These are phyloP conservation scores for Iselma pallidipennis DNA, from an alignment of 2,888 invertebrate genomes.

Conservation along the genomic window DNA sequence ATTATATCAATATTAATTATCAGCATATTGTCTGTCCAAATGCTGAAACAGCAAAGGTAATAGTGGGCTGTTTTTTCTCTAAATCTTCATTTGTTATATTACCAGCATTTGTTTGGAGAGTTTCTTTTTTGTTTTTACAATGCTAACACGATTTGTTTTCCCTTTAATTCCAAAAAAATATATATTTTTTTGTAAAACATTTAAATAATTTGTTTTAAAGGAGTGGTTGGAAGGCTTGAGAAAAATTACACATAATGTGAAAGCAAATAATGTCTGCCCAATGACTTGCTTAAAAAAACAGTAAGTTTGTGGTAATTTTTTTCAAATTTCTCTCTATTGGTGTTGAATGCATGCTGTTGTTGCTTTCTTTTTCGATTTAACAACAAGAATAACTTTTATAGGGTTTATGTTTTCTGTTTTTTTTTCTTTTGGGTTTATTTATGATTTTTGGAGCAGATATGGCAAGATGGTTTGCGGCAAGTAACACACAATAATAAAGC, in stretches of 20 bases:
- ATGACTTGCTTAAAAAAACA: conserved; percentile 99
- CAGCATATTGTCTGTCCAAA: conserved; percentile 96
- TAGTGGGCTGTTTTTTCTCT: conserved; percentile 13
- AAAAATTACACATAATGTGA: conserved; percentile 96
- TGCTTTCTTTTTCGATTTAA: no score
- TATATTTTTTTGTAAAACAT: not conserved
- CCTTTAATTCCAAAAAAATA: no score
- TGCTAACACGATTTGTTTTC: not conserved
- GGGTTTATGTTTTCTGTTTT: conserved; percentile 20
- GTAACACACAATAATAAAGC: conserved; percentile 97
- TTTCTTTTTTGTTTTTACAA: conserved; percentile 9
- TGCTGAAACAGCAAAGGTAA: conserved; percentile 91
- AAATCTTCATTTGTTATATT: not conserved
- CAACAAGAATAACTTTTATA: conserved; percentile 13
- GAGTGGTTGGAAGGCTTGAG: conserved; percentile 95
- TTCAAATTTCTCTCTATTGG: conserved; percentile 7
- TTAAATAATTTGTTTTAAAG: conserved; percentile 60
- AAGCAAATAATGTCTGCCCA: conserved; percentile 98
- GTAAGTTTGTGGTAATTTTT: conserved; percentile 70
- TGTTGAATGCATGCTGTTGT: conserved; percentile 13
- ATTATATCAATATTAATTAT: conserved; percentile 98
- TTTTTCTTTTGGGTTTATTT: conserved; percentile 39
- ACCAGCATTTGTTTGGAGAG: not conserved
- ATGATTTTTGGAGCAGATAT: conserved; percentile 69
- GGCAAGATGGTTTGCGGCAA: conserved; percentile 87